A percentile compares a stretch with the other conserved stretches of the same genome.
Conservation (phyloP, 2,797 vertebrate genomes). For the Darevskia mixta region DNA sequence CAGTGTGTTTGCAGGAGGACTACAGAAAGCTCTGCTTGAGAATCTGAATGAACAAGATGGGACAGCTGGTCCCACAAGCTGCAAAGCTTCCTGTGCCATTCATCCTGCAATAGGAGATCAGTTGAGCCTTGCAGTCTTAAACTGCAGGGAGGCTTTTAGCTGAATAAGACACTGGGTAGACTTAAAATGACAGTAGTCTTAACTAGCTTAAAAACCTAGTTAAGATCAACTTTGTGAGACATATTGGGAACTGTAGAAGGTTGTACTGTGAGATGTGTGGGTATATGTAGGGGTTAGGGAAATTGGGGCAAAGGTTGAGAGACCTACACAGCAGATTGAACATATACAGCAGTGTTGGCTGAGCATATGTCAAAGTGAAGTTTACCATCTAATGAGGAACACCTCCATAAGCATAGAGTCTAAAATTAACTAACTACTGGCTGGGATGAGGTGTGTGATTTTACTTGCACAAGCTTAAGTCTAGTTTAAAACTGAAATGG, state of each 20-base stretch:
- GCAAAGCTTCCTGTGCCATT: constrained; percentile 21
- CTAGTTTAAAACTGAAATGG: neutral
- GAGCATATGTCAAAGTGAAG: too few relatives aligned
- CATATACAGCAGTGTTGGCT: too few relatives aligned
- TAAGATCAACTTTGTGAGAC: neutral
- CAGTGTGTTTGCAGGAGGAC: neutral
- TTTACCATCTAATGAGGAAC: too few relatives aligned
- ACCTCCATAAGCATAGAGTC: too few relatives aligned
- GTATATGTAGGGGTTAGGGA: too few relatives aligned
- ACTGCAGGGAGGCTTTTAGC: neutral
- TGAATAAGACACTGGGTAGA: neutral
- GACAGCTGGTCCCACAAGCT: constrained; percentile 1
- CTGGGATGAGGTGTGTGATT: neutral
- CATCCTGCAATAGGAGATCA: neutral
- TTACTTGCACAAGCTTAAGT: neutral
- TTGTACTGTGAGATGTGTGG: neutral
- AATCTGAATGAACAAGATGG: neutral
- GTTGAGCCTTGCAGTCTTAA: neutral
- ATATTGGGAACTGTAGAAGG: neutral
- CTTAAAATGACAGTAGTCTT: neutral
- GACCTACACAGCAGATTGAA: too few relatives aligned
- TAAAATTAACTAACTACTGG: too few relatives aligned
- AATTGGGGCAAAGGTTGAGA: too few relatives aligned
- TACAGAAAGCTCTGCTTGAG: neutral
- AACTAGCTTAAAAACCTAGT: neutral